These are phyloP conservation scores for Corythoichthys haematopterus DNA, from an alignment of 2,113 vertebrate species.

Conservation along the genomic window DNA sequence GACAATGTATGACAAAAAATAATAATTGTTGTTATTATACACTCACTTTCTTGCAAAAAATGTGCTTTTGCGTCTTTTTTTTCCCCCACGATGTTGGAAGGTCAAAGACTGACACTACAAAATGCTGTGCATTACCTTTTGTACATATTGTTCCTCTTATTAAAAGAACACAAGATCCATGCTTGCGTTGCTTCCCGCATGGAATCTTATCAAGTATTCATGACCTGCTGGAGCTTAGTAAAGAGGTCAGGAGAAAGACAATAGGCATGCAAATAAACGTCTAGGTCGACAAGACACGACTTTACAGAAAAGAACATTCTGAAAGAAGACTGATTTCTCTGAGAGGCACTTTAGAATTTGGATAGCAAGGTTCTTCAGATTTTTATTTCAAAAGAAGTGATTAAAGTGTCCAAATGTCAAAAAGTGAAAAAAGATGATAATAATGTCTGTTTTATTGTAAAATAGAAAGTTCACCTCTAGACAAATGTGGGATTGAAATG, in stretches of 20 bases:
- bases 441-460: not conserved
- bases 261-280: not conserved
- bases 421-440: not conserved
- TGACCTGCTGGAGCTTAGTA: conserved; percentile 15
- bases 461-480: not conserved
- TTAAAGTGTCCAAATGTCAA: not conserved
- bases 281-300: not conserved
- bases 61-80: no score
- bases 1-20: no score
- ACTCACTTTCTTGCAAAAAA: no score
- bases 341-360: not conserved
- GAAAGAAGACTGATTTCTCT: not conserved
- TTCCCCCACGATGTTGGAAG: no score
- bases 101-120: not conserved
- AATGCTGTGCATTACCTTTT: not conserved
- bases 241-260: not conserved
- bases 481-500: no score
- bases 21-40: no score
- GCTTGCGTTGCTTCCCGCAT: conserved; percentile 36
- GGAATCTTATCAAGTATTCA: conserved; percentile 45
- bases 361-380: not conserved
- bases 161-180: conserved; percentile 8
- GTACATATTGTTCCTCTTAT: not conserved
- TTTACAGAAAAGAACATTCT: not conserved
- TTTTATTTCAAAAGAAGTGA: not conserved